These are phyloP conservation scores for Ditylenchus weischeri DNA, from an alignment of 2,888 invertebrate species.

Conservation along the genomic window DNA sequence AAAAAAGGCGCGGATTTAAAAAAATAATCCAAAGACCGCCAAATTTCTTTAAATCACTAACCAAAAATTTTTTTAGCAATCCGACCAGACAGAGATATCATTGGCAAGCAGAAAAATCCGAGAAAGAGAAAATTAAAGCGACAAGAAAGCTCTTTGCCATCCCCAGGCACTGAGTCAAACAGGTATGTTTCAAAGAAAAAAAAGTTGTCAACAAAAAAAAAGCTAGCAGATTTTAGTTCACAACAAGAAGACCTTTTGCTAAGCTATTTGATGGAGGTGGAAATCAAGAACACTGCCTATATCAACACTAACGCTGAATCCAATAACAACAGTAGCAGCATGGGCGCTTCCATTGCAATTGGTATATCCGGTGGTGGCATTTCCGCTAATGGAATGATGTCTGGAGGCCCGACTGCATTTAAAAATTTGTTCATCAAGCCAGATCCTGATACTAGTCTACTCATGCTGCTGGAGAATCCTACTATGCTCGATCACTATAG, in stretches of 20 bases:
- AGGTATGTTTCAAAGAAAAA: slow-evolving; percentile 12
- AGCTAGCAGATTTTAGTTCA: slow-evolving; percentile 22
- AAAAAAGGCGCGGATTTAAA: no score
- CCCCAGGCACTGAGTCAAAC: slow-evolving; percentile 37
- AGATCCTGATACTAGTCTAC: slow-evolving; percentile 50
- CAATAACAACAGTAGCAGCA: not conserved
- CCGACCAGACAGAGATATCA: slow-evolving; percentile 55
- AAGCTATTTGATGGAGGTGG: slow-evolving; percentile 45
- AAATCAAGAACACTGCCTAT: slow-evolving; percentile 31
- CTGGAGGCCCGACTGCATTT: slow-evolving; percentile 1
- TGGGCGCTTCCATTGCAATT: slow-evolving; percentile 9
- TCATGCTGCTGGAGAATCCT: slow-evolving; percentile 43
- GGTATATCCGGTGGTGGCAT: slow-evolving; percentile 22
- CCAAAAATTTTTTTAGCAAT: slow-evolving; percentile 46
- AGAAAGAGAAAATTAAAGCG: slow-evolving; percentile 45
- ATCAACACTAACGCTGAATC: slow-evolving; percentile 8
- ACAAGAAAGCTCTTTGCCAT: slow-evolving; percentile 43
- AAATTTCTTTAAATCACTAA: no score
- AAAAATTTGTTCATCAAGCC: slow-evolving; percentile 35
- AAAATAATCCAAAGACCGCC: no score
- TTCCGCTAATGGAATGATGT: not conserved
- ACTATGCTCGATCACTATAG: slow-evolving; percentile 31
- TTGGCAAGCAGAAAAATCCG: slow-evolving; percentile 58
- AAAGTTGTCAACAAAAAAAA: not conserved
- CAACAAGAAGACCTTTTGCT: slow-evolving; percentile 46